Base-by-base conservation (phyloP, 2,797 vertebrate species). In the Sebastes matsubarae region DNA sequence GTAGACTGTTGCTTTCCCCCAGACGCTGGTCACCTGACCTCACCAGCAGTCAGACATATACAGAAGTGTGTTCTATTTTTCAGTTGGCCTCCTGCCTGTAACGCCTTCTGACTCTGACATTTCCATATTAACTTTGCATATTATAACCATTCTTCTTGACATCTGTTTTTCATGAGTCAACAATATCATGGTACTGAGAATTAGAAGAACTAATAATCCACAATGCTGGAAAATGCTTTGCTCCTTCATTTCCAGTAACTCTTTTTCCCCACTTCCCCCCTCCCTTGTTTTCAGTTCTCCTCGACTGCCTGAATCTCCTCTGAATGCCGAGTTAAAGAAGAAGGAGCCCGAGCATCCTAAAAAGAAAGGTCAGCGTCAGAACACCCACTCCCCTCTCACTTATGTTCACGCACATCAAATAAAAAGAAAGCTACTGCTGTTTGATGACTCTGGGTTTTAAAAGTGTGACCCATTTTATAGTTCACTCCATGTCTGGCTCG, bases 241-340 rank as follows among this genome's bases (percentile, higher is more conserved):
- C 75, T 86, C 66, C 65, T 89, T 88, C 72, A 80, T 88, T 94
- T 95, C 89, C 90, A 93, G 87, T 90, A 90, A 90, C 77, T 73
- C 58, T 76, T 42, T 72, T 11, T 1, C 54, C 46, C 63, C 58
- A 6, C 64, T 76, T 72, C 69, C n/a, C 70, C 83, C 72, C 61
- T 82, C 80, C 54, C 58, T 84, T 85, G 7, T 89, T 92, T 79
- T 79, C 89, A 98, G 97, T 70, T 94, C 92, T 82, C 60, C 96
- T 77, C 94, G 94, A 22, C 50, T 94, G 61, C 68, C 83, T 20
- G 94, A 93, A 63, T 99, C 98, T 87, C 96, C 96, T 2, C 90
- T 99, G 87, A 92, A 87, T 74, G 89, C 87, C 75, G 79, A 93
- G 66, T 76, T 90, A 24, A 90, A 90, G 84, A 93, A 90, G 94